Conservation (phyloP, 2,888 invertebrate genomes). For the Mystacides longicornis region DNA sequence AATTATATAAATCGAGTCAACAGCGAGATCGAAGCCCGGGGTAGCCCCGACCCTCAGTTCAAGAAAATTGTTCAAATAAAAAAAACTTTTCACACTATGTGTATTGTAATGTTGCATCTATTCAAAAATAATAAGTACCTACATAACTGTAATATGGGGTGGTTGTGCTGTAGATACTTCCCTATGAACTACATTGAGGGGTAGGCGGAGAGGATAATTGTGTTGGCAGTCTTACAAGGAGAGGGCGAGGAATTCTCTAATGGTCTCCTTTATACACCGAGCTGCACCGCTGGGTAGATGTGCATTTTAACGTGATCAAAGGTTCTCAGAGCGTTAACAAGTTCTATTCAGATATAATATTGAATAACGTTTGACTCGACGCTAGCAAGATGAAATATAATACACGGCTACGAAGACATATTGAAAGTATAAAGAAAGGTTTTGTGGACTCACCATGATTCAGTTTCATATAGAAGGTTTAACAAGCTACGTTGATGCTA, state of each 20-base stretch:
- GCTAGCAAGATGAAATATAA: no score
- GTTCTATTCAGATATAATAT: no score
- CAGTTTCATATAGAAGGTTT: no score
- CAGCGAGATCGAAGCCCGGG: no score
- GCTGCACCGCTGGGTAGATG: background rate
- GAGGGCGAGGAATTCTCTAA: background rate
- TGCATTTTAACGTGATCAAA: background rate
- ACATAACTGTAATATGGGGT: background rate
- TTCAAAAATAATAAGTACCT: no score
- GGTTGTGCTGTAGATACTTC: background rate
- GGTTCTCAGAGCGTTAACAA: no score
- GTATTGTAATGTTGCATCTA: background rate
- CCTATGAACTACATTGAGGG: background rate
- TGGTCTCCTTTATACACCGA: background rate
- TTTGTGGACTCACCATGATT: no score
- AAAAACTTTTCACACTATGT: background rate
- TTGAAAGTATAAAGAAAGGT: no score
- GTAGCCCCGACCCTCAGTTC: background rate
- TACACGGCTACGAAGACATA: no score
- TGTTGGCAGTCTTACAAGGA: background rate
- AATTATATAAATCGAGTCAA: no score
- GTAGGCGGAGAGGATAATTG: background rate
- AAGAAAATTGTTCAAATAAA: conserved; percentile 1
- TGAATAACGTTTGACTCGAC: no score
- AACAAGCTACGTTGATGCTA: no score